These are phyloP conservation scores for Mactromeris polynyma DNA, from an alignment of 2,888 invertebrate genomes.

Conservation along the genomic window DNA sequence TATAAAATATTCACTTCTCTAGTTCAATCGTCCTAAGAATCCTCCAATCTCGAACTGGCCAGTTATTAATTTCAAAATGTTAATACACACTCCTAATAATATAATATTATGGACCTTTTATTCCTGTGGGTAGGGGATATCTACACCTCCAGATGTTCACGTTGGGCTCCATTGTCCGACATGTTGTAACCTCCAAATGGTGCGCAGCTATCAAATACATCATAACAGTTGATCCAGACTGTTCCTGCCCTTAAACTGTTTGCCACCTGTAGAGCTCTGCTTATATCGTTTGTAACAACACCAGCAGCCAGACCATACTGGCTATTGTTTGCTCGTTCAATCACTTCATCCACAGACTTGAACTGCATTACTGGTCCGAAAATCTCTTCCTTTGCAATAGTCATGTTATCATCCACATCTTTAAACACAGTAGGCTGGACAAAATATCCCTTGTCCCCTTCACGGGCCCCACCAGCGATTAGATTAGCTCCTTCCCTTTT, in stretches of 20 bases:
- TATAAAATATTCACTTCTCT: too few species aligned
- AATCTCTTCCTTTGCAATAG: conserved; percentile 88
- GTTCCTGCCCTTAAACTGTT: conserved; percentile 94
- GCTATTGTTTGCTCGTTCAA: conserved; percentile 94
- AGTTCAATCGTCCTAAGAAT: too few species aligned
- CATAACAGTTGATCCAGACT: conserved; percentile 98
- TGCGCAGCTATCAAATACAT: conserved; percentile 93
- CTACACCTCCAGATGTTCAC: too few species aligned
- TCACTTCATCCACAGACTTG: conserved; percentile 89
- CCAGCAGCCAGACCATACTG: conserved; percentile 98
- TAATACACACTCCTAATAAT: too few species aligned
- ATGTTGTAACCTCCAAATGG: conserved; percentile 99
- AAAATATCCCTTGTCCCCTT: conserved; percentile 87
- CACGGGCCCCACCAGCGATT: conserved; percentile 90
- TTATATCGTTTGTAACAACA: conserved; percentile 96
- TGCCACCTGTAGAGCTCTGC: conserved; percentile 91
- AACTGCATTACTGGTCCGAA: conserved; percentile 89
- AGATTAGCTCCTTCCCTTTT: conserved; percentile 93
- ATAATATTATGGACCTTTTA: too few species aligned
- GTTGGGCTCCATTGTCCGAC: conserved; percentile 97
- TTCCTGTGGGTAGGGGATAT: too few species aligned
- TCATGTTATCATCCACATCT: conserved; percentile 88
- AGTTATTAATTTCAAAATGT: too few species aligned
- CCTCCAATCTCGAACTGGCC: too few species aligned
- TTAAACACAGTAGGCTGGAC: conserved; percentile 88